Evolutionary conservation across 2,113 vertebrate genomes (phyloP).

Genomic region (Centropristis striata): DNA sequence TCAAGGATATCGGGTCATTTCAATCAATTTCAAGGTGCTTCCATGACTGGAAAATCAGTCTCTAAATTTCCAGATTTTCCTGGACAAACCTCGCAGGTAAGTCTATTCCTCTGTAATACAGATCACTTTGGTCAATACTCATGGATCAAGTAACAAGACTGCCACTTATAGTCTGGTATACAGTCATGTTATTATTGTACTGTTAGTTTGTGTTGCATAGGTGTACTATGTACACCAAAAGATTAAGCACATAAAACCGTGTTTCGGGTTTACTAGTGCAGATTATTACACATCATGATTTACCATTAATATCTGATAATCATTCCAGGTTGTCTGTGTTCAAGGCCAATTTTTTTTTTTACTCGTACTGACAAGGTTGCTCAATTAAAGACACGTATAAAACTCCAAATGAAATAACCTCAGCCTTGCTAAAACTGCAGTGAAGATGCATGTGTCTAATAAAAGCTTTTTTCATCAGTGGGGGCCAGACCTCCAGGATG

Average conservation of each 20-base stretch:
- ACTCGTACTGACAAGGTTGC: background rate
- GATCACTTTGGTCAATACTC: conserved; percentile 3
- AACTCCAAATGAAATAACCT: background rate
- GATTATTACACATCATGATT: background rate
- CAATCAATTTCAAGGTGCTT: too few species aligned
- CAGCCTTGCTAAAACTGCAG: conserved; percentile 5
- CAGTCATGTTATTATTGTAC: background rate
- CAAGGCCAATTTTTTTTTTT: background rate
- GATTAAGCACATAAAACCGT: background rate
- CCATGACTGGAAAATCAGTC: too few species aligned
- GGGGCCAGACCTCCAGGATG: background rate
- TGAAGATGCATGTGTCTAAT: background rate
- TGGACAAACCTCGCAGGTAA: too few species aligned
- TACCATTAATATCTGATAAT: background rate
- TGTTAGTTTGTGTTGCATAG: background rate
- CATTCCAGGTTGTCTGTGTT: background rate
- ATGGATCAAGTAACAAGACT: conserved; percentile 1
- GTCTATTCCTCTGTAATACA: background rate
- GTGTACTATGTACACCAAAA: background rate
- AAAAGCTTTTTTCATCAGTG: conserved; percentile 26
- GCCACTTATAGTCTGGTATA: background rate
- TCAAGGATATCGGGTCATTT: too few species aligned
- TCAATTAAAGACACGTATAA: background rate
- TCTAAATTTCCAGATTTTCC: too few species aligned
- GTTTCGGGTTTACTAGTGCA: background rate